A percentile compares a stretch with the other conserved stretches of the same genome.
Conservation (phyloP, 2,797 vertebrate species). For the Rhadinocentrus ornatus region DNA sequence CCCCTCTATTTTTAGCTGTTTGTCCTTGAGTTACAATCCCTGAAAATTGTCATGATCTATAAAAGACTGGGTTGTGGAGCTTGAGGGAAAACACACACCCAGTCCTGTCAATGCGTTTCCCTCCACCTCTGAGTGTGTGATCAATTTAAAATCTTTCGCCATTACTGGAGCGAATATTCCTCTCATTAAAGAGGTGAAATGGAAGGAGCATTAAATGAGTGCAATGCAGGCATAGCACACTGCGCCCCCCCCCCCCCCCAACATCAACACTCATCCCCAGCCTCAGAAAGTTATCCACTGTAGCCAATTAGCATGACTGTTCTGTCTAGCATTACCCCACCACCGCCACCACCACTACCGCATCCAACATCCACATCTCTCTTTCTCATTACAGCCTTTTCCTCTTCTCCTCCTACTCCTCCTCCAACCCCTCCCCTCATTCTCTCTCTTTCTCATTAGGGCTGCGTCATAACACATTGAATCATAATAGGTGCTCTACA, state of each 20-base stretch:
- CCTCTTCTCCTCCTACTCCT: slow-evolving; percentile 37
- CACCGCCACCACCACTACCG: slow-evolving; percentile 39
- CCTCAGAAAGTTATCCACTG: slow-evolving; percentile 77
- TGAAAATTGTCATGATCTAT: slow-evolving; percentile 76
- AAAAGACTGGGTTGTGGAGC: slow-evolving; percentile 39
- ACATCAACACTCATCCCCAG: slow-evolving; percentile 17
- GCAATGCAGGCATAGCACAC: slow-evolving; percentile 64
- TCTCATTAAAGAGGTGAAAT: slow-evolving; percentile 74
- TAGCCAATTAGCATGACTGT: slow-evolving; percentile 81
- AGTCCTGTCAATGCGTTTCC: neutral
- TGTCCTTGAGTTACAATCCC: slow-evolving; percentile 78
- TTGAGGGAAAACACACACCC: slow-evolving; percentile 20
- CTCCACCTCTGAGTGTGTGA: slow-evolving; percentile 19
- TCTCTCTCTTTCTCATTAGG: slow-evolving; percentile 73
- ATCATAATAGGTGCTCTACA: slow-evolving; percentile 76
- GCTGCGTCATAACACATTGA: slow-evolving; percentile 65
- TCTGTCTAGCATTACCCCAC: slow-evolving; percentile 60
- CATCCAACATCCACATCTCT: slow-evolving; percentile 45
- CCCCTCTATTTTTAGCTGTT: slow-evolving; percentile 79
- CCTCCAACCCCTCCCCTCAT: slow-evolving; percentile 53
- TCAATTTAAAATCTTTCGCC: slow-evolving; percentile 59
- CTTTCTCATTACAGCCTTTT: slow-evolving; percentile 52
- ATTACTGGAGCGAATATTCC: slow-evolving; percentile 68
- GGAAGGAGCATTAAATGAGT: slow-evolving; percentile 69
- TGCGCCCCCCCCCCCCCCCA: slow-evolving; percentile 23